Percentiles rank a stretch among this genome's conserved stretches.
Conservation (phyloP, 2,113 vertebrate species). For the Microcebus murinus region DNA sequence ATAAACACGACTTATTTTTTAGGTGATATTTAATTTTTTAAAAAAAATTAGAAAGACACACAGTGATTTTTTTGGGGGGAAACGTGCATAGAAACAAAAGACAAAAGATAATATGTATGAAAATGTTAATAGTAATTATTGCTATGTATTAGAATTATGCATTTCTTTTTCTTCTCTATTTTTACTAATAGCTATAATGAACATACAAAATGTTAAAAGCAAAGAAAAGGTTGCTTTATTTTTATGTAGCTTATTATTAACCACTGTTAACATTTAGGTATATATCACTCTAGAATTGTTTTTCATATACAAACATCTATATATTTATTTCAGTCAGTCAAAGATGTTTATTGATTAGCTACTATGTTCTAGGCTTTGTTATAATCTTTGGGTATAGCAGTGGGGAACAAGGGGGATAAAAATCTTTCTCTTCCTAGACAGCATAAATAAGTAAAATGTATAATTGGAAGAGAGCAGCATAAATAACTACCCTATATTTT, state of each 20-base stretch:
- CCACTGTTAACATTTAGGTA: background rate
- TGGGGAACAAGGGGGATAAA: background rate
- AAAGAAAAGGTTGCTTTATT: background rate
- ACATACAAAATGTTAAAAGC: background rate
- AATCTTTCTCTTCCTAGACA: background rate
- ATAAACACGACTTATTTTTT: background rate
- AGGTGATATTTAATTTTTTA: background rate
- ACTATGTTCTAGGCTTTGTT: background rate
- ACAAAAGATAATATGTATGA: background rate
- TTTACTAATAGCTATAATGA: background rate
- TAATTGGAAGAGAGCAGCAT: background rate
- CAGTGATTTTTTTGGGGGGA: background rate
- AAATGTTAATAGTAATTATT: background rate
- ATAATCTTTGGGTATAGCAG: background rate
- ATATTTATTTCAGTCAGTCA: background rate
- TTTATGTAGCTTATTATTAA: constrained; percentile 26
- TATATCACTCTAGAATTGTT: constrained; percentile 1
- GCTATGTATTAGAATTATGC: background rate
- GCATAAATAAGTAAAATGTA: background rate
- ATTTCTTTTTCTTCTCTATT: background rate
- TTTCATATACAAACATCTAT: background rate
- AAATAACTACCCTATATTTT: background rate
- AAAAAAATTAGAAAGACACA: background rate
- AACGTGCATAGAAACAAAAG: background rate
- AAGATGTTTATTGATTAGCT: background rate